Evolutionary conservation across 2,888 invertebrate genomes (phyloP).

Genomic region (Tinea semifulvella): DNA sequence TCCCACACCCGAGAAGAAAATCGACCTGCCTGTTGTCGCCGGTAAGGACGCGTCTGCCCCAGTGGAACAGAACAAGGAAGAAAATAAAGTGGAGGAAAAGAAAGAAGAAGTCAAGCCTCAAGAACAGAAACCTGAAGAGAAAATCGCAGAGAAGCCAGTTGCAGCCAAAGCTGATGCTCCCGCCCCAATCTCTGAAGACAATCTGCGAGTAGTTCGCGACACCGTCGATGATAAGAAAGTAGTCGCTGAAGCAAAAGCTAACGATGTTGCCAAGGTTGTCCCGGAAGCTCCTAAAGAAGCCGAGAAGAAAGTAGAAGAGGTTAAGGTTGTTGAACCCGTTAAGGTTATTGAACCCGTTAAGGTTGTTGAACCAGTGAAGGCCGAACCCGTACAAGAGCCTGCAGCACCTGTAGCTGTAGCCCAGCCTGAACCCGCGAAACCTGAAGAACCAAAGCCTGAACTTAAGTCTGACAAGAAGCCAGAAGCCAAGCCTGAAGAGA

Average conservation of each 20-base stretch:
- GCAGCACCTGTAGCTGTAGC: slow-evolving; percentile 19
- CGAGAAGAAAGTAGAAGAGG: slow-evolving; percentile 9
- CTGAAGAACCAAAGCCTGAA: slow-evolving; percentile 14
- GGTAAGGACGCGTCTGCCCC: slow-evolving; percentile 45
- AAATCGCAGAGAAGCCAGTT: slow-evolving; percentile 21
- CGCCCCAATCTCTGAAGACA: slow-evolving; percentile 26
- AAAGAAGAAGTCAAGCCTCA: slow-evolving; percentile 22
- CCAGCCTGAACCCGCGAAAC: slow-evolving; percentile 18
- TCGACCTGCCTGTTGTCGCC: slow-evolving; percentile 36
- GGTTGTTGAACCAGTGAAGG: slow-evolving; percentile 14
- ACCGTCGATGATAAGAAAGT: slow-evolving; percentile 37
- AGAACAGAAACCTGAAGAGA: slow-evolving; percentile 18
- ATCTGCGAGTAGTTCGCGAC: slow-evolving; percentile 44
- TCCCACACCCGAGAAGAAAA: slow-evolving; percentile 39
- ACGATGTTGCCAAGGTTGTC: slow-evolving; percentile 27
- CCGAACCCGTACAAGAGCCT: slow-evolving; percentile 20
- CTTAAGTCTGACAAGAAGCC: slow-evolving; percentile 20
- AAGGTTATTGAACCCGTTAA: slow-evolving; percentile 14
- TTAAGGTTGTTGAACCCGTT: slow-evolving; percentile 8
- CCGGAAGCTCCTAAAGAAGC: slow-evolving; percentile 21
- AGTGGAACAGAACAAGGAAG: slow-evolving; percentile 24
- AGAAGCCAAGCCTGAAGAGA: slow-evolving; percentile 21
- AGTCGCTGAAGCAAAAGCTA: slow-evolving; percentile 21
- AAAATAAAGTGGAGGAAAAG: slow-evolving; percentile 32
- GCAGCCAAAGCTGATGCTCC: slow-evolving; percentile 15